phyloP scores from a whole-genome alignment of 2,888 invertebrate genomes.

The Nomada fabriciana region DNA sequence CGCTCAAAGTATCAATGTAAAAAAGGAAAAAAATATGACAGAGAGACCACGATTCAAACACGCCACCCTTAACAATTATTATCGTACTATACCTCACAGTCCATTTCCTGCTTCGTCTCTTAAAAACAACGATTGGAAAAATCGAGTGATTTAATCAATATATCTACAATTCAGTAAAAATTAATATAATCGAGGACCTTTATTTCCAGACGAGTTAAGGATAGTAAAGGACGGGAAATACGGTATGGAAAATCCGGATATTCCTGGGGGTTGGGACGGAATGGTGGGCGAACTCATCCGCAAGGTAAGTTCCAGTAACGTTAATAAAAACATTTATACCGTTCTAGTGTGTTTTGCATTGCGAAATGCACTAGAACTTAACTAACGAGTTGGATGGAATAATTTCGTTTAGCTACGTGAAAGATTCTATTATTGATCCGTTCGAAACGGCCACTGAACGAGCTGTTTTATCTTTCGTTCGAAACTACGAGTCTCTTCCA shows the following conservation, averaged over 20 bases:
- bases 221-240: conserved; percentile 94
- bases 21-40: no score
- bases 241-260: conserved; percentile 90
- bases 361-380: conserved; percentile 31
- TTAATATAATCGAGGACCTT: background rate
- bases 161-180: background rate
- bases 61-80: no score
- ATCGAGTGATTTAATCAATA: background rate
- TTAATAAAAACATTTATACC: background rate
- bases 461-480: conserved; percentile 73
- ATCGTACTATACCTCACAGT: no score
- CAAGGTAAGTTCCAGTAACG: conserved; percentile 87
- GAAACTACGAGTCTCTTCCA: conserved; percentile 49
- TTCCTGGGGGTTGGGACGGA: conserved; percentile 93
- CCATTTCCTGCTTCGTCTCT: no score
- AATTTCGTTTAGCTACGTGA: conserved; percentile 41
- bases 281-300: conserved; percentile 94
- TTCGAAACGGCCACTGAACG: conserved; percentile 38
- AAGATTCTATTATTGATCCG: conserved; percentile 69
- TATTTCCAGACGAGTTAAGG: conserved; percentile 90
- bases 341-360: background rate
- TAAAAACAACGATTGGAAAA: background rate
- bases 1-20: no score
- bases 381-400: conserved; percentile 1
- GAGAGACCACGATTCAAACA: no score